Evolutionary conservation across 2,888 invertebrate genomes (phyloP), one percentile per base, ranked within the genome.

Genomic region (Cantharis rustica): DNA sequence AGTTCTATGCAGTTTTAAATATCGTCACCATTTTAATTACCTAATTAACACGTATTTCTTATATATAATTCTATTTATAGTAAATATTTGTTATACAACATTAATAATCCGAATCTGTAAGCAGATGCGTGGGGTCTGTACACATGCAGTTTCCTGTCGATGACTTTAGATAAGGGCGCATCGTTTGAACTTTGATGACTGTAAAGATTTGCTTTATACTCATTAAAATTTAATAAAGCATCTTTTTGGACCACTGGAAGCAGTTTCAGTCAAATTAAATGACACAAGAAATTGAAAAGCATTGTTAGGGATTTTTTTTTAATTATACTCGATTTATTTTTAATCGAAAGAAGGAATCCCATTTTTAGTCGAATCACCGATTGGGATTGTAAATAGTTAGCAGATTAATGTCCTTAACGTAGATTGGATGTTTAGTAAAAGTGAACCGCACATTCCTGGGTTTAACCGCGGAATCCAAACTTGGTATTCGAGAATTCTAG

Each of bases 101-200:
- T 82, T 85, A 84, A 85, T 84, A 85, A 84, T 82, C 83, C 82
- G 83, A 77, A 81, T 83, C 84, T 80, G 81, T 81, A 81, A 84
- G 84, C 84, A 84, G 81, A 80, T 84, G 84, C 82, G 83, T 81
- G 83, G 81, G 83, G 82, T 82, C 68, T 61, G 61, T 77, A 80
- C 82, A 81, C 81, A 79, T 80, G 82, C 80, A 83, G 84, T 84
- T 84, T 85, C 85, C 85, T 78, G 78, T 75, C 78, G 78, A 78
- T 78, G 83, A 80, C 80, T 80, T 66, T 82, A 84, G 84, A 84
- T 84, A 84, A 80, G 79, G 79, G 82, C 82, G 83, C 81, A 80
- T 79, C 83, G 79, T 83, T 84, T 84, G 83, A 84, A 84, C 83
- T 83, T 77, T 69, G 77, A 77, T 80, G 77, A 74, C 79, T 75